Conservation (phyloP, 2,888 invertebrate species). For the Mesochorus sp. region DNA sequence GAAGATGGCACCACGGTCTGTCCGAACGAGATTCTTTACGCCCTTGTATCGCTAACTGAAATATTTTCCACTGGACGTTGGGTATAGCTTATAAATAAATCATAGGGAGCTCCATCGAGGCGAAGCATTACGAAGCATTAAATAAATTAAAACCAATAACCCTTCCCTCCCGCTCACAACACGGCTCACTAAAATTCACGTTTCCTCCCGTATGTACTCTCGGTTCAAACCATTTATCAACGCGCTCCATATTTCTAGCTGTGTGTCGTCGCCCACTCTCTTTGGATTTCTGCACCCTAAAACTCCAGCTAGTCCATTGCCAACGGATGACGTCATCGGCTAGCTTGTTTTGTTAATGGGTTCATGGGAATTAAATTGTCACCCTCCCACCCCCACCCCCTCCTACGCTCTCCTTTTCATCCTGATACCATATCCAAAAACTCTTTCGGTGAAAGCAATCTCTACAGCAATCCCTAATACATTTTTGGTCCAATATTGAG, state of each 20-base stretch:
- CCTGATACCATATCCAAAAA: too few species aligned
- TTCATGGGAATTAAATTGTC: not conserved
- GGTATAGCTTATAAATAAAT: slow-evolving; percentile 63
- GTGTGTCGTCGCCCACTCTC: not conserved
- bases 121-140: slow-evolving; percentile 63
- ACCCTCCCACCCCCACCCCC: not conserved
- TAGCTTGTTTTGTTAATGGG: not conserved
- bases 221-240: not conserved
- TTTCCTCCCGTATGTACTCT: not conserved
- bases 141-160: slow-evolving; percentile 65
- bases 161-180: slow-evolving; percentile 28
- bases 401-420: too few species aligned
- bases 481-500: too few species aligned
- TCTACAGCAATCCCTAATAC: too few species aligned
- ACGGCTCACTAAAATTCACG: slow-evolving; percentile 22
- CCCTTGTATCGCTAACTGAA: not conserved
- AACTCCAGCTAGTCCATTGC: not conserved
- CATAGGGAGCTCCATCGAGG: slow-evolving; percentile 47
- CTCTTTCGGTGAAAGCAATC: too few species aligned
- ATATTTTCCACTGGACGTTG: slow-evolving; percentile 40
- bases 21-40: not conserved
- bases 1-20: not conserved
- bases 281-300: not conserved
- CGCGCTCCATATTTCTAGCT: not conserved
- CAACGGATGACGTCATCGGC: not conserved